Conservation (phyloP, 2,113 vertebrate genomes). For the Otus sunia region DNA sequence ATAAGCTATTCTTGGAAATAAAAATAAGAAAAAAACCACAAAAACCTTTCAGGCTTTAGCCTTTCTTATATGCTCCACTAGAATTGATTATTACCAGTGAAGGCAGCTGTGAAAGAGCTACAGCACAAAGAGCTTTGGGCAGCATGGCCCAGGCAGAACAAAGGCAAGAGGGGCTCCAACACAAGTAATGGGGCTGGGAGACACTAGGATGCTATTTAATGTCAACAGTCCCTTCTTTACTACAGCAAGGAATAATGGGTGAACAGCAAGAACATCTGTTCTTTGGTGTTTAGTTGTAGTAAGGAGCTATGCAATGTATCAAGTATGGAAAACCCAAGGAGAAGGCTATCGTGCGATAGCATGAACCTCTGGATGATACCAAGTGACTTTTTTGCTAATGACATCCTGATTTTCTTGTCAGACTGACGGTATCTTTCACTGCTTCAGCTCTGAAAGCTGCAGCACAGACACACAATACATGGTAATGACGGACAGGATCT, state of each 20-base stretch:
- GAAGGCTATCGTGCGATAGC: neutral
- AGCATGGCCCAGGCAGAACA: neutral
- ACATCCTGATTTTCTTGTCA: neutral
- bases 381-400: neutral
- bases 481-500: neutral
- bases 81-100: neutral
- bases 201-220: neutral
- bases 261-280: neutral
- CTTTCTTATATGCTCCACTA: neutral
- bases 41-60: neutral
- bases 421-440: neutral
- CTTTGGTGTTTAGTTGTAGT: neutral
- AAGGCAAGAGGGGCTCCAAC: neutral
- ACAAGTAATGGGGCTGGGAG: neutral
- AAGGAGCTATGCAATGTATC: neutral
- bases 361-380: neutral
- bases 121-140: neutral
- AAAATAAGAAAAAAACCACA: neutral
- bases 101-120: neutral
- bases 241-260: neutral
- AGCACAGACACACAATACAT: neutral
- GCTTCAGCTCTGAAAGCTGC: neutral
- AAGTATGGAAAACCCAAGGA: neutral
- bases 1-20: neutral
- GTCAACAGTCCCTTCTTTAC: neutral